Base-by-base conservation (phyloP, 2,797 vertebrate species). In the Falco novaeseelandiae region DNA sequence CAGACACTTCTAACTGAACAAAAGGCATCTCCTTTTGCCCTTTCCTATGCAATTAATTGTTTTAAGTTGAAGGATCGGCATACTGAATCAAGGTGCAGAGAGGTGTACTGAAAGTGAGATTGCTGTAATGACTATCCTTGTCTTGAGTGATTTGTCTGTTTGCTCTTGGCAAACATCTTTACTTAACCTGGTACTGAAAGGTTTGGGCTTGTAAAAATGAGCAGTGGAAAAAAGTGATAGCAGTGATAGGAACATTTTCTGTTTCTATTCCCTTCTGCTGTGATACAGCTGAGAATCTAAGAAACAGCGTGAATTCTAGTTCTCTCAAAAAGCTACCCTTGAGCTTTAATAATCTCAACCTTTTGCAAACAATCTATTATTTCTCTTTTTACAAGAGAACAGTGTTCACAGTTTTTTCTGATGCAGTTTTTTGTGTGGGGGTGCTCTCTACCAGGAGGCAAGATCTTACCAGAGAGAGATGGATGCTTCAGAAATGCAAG, bases 381-480 rank as follows among this genome's bases (percentile, higher is more conserved):
- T 69, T 34, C 30, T 78, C n/a, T 44, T 27, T 27, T 34, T 14
- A 17, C 9, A 42, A 57, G 59, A 29, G 22, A 46, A 49, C 21
- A 9, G 42, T 18, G 13, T 13, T 81, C 3, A 3, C 10, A 1
- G 3, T 29, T 32, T 62, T n/a, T 27, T 25, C 36, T 27, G 36
- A 12, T 18, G 42, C 0, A 3, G 15, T 40, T 42, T 36, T 65
- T 54, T 20, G 26, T 71, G 19, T 26, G 16, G 25, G 2, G 3
- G 34, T 62, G 65, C 51, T 81, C 26, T 55, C 91, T 73, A 21
- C 70, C 48, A 88, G 88, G 93, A 91, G 83, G 88, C 88, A 95
- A 94, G 86, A 74, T 0, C 1, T 25, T 4, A 5, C 72, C 10
- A 12, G 1, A 0, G 3, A 42, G 65, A 26, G 52, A 12, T 1